Evolutionary conservation across 2,888 invertebrate species (phyloP), one percentile per base, ranked within the genome.

Genomic region (Leucoptera coffeella): DNA sequence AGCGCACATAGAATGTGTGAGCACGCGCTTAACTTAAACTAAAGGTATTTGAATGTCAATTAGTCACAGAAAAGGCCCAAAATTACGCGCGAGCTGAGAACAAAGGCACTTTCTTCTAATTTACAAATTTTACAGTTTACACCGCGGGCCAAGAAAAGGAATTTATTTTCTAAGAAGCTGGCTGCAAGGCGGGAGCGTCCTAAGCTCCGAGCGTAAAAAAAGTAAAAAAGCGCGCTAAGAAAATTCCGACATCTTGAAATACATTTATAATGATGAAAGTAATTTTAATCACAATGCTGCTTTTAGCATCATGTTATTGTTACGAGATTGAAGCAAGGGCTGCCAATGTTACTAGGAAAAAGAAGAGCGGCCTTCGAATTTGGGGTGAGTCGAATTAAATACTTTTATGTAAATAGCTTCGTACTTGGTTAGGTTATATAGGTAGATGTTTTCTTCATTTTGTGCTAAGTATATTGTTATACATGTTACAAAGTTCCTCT

Each of bases 31-130:
- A n/a, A n/a, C n/a, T n/a, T n/a, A n/a, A n/a, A n/a, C n/a, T n/a
- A n/a, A n/a, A n/a, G n/a, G n/a, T n/a, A n/a, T n/a, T n/a, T n/a
- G n/a, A n/a, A n/a, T n/a, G 15, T 11, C 14, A 1, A 59, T 65
- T 64, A 52, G 58, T 60, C 49, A 57, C 55, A 53, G 52, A 37
- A 37, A 45, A 44, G 45, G 49, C 53, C 10, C 42, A 40, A 43
- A 57, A 60, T 55, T 50, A 52, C 53, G 55, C 47, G 44, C 53
- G 39, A 38, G 36, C 49, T 42, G 50, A 47, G 57, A 59, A 65
- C 65, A 65, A 65, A 50, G 45, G 35, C 29, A 53, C 62, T 64
- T 64, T 65, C 62, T 50, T 57, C 45, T 36, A 14, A 26, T 22
- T 26, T 26, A 22, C 22, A 26, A 14, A 12, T 26, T 17, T n/a